phyloP scores from a whole-genome alignment of 2,888 invertebrate species.

The Epinotia nisella region DNA sequence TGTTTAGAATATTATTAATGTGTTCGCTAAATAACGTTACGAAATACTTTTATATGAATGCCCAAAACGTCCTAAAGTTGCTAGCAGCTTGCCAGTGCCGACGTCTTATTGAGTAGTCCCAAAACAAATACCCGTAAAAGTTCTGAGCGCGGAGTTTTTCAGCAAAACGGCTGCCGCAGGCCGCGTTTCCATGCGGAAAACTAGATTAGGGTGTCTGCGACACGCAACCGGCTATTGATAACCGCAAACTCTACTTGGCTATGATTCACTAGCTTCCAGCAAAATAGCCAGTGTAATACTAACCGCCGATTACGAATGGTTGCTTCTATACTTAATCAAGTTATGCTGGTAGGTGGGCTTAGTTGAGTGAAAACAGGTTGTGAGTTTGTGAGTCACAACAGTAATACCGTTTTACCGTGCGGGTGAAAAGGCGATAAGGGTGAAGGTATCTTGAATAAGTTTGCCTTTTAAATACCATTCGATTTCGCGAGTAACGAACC shows the following conservation, averaged over 20 bases:
- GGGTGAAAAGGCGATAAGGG: slow-evolving; percentile 20
- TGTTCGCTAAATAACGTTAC: no score
- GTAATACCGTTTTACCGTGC: slow-evolving; percentile 10
- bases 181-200: slow-evolving; percentile 38
- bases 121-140: slow-evolving; percentile 14
- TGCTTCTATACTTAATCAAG: not conserved
- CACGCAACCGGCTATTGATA: slow-evolving; percentile 42
- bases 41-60: no score
- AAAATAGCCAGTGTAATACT: not conserved
- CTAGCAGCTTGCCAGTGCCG: not conserved
- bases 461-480: slow-evolving; percentile 5
- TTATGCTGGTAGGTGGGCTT: not conserved
- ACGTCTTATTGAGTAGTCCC: not conserved
- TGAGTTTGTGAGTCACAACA: not conserved
- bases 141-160: slow-evolving; percentile 13
- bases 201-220: slow-evolving; percentile 32
- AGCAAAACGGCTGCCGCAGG: slow-evolving; percentile 25
- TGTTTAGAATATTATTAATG: no score
- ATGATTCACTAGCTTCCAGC: not conserved
- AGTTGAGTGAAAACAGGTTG: not conserved
- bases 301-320: not conserved
- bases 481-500: not conserved
- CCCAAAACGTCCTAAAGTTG: not conserved
- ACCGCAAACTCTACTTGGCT: slow-evolving; percentile 6
- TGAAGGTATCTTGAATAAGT: not conserved